phyloP scores from a whole-genome alignment of 2,113 vertebrate species.

The Cichladusa arquata region DNA sequence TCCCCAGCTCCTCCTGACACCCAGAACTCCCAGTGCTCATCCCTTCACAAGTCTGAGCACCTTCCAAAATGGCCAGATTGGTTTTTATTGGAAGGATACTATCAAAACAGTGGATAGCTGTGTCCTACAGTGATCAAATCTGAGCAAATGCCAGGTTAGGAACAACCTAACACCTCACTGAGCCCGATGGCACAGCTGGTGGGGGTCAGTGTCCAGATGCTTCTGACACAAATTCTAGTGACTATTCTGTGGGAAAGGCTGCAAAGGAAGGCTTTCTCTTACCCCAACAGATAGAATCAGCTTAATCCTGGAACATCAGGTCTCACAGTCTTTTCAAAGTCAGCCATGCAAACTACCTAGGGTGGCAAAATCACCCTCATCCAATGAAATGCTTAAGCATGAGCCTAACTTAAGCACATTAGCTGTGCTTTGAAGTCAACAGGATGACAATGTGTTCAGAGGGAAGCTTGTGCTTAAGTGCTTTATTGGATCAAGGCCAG shows the following conservation, averaged over 20 bases:
- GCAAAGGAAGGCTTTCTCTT: not conserved
- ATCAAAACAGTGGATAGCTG: not conserved
- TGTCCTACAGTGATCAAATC: not conserved
- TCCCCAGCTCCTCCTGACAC: not conserved
- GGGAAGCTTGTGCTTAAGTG: not conserved
- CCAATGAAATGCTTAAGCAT: not conserved
- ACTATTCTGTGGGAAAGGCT: not conserved
- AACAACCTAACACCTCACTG: not conserved
- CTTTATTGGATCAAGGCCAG: slow-evolving; percentile 1
- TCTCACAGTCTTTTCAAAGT: not conserved
- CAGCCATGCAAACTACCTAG: not conserved
- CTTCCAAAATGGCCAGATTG: not conserved
- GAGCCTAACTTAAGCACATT: not conserved
- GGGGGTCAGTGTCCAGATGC: not conserved
- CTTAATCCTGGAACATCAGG: not conserved
- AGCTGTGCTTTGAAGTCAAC: not conserved
- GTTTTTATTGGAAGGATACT: not conserved
- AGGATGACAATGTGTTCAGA: not conserved
- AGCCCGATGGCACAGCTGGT: not conserved
- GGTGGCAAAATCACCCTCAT: not conserved
- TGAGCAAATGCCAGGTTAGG: not conserved
- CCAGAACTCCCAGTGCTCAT: not conserved
- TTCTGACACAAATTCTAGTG: not conserved
- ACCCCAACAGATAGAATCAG: not conserved
- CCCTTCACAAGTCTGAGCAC: not conserved